These are phyloP conservation scores for Adelphocoris suturalis DNA, from an alignment of 2,888 invertebrate genomes.

Conservation along the genomic window DNA sequence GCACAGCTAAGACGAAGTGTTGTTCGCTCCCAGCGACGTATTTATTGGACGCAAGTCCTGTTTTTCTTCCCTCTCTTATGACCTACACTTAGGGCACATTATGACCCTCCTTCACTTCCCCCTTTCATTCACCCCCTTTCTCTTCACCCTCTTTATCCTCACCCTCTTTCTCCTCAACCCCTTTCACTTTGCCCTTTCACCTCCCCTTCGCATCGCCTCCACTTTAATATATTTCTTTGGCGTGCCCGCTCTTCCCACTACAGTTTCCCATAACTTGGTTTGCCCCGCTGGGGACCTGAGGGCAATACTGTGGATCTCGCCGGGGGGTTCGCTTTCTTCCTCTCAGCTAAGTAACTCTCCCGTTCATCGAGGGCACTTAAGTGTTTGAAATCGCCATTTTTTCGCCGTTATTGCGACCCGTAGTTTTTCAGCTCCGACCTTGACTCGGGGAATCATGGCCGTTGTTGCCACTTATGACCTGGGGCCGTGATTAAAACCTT, in stretches of 20 bases:
- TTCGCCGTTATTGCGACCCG: background rate
- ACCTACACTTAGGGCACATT: constrained; percentile 64
- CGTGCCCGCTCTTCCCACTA: background rate
- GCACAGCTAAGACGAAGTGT: constrained; percentile 46
- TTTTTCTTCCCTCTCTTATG: constrained; percentile 53
- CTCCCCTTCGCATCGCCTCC: background rate
- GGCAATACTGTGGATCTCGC: background rate
- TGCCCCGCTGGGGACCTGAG: background rate
- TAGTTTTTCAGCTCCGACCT: background rate
- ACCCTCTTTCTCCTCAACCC: too few relatives aligned
- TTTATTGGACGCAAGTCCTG: constrained; percentile 61
- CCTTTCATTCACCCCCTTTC: constrained; percentile 12
- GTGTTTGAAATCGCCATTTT: constrained; percentile 5
- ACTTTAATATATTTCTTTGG: constrained; percentile 60
- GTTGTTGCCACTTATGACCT: background rate
- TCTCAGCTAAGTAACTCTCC: constrained; percentile 33
- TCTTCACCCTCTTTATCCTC: background rate
- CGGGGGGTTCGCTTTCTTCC: background rate
- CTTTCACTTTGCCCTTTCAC: too few relatives aligned
- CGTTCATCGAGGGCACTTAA: background rate
- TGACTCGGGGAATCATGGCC: background rate
- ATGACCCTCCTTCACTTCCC: constrained; percentile 15
- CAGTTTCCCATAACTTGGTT: constrained; percentile 50
- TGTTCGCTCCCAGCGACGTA: constrained; percentile 51
- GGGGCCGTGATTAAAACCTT: background rate